Conservation (phyloP, 2,113 vertebrate species). For the Carassius carassius region DNA sequence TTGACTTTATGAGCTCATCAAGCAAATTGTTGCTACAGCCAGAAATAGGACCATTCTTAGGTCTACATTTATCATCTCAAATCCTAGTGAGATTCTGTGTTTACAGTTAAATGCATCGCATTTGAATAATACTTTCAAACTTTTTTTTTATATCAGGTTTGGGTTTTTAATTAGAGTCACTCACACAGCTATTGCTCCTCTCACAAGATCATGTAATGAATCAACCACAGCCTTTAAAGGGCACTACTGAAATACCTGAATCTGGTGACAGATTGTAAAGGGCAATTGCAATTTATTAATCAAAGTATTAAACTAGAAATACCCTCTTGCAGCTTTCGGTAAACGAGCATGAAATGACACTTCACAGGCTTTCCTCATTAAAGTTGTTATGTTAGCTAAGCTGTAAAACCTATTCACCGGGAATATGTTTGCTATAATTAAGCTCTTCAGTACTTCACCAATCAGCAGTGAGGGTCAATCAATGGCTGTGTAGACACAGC, state of each 20-base stretch:
- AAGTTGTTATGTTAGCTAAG: not conserved
- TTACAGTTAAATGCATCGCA: not conserved
- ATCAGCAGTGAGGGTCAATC: not conserved
- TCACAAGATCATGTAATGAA: slow-evolving; percentile 11
- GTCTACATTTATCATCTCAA: slow-evolving; percentile 16
- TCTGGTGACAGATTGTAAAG: slow-evolving; percentile 20
- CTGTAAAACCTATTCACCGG: slow-evolving; percentile 13
- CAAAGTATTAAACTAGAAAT: slow-evolving; percentile 15
- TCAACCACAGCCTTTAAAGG: slow-evolving; percentile 16
- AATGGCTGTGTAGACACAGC: not conserved
- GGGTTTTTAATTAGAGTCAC: not conserved
- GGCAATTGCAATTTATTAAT: slow-evolving; percentile 12
- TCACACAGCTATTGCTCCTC: not conserved
- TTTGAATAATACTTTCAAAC: not conserved
- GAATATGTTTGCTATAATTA: slow-evolving; percentile 17
- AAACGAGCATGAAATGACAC: not conserved
- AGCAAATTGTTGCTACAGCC: slow-evolving; percentile 8
- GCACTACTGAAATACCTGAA: not conserved
- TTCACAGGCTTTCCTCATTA: slow-evolving; percentile 21
- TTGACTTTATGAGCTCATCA: slow-evolving; percentile 5
- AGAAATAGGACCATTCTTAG: slow-evolving; percentile 27
- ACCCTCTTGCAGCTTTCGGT: not conserved
- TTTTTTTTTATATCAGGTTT: not conserved
- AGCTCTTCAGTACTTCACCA: not conserved
- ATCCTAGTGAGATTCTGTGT: not conserved